Evolutionary conservation across 2,113 vertebrate species (phyloP).

Genomic region (Pelodiscus sinensis): DNA sequence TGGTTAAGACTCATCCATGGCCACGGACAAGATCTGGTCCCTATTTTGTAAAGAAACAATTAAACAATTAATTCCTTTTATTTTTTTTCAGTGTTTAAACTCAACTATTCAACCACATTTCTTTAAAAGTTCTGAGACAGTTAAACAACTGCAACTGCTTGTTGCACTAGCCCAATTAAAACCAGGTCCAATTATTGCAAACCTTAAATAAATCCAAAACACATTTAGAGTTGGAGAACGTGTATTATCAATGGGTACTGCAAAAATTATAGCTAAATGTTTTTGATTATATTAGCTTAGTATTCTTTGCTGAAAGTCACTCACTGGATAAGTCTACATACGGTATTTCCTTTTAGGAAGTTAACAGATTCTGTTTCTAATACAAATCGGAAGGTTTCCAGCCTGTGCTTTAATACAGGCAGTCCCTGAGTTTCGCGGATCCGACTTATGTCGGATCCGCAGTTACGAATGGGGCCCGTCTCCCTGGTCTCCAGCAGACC

Average conservation of each 20-base stretch:
- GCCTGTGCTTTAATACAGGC: neutral
- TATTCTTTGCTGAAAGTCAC: slow-evolving; percentile 44
- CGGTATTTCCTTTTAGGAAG: slow-evolving; percentile 50
- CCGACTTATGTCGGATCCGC: too few relatives aligned
- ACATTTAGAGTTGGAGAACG: slow-evolving; percentile 28
- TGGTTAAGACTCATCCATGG: neutral
- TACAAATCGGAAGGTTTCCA: slow-evolving; percentile 33
- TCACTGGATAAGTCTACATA: neutral
- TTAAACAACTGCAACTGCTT: slow-evolving; percentile 3
- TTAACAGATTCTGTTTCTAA: slow-evolving; percentile 38
- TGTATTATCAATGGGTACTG: slow-evolving; percentile 31
- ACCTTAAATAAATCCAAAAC: slow-evolving; percentile 59
- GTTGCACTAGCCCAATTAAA: slow-evolving; percentile 25
- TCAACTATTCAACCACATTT: slow-evolving; percentile 17
- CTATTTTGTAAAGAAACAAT: slow-evolving; percentile 16
- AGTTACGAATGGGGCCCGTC: too few relatives aligned
- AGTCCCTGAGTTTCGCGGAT: too few relatives aligned
- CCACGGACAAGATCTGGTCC: neutral
- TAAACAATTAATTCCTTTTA: slow-evolving; percentile 1
- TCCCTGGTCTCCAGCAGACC: too few relatives aligned
- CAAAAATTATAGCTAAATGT: slow-evolving; percentile 43
- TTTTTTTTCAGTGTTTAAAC: slow-evolving; percentile 14
- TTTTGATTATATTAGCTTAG: slow-evolving; percentile 57
- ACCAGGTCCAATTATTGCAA: slow-evolving; percentile 54
- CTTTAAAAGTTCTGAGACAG: slow-evolving; percentile 17